Evolutionary conservation across 1,140 invertebrate genomes (phyloP), one percentile per base, ranked within the genome.

Genomic region (Dreissena polymorpha): DNA sequence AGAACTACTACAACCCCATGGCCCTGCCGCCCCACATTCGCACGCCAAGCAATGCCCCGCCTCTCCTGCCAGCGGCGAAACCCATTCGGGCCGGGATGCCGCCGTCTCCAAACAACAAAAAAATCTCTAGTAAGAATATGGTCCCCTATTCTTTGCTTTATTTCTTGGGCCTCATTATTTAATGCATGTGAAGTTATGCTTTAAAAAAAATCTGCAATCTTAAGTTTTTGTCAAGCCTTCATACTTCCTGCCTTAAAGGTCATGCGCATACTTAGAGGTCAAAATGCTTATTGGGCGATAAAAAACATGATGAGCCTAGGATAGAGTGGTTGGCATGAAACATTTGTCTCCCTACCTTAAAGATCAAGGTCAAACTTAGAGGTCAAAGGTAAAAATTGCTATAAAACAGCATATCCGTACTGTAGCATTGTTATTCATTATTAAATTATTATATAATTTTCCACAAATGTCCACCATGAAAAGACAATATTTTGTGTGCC

Each of bases 1-100:
- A 80, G 57, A 80, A 80, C 39, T 80, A 80, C 25, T 80, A 80
- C 53, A 72, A 64, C 50, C 57, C 51, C 16, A 72, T 63, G 21
- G 63, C 49, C 23, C 53, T 51, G 50, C 25, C 55, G 3, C 57
- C 69, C 13, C 39, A 25, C 63, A 21, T 8, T 10, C 50, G 14
- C 14, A 23, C 7, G 5, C 14, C 51, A 0, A 21, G 12, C 71
- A 49, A 49, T 12, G 51, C 29, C 13, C 14, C 23, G 1, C 18
- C 49, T 25, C 21, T 49, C 21, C 67, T 18, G 25, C 67, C 18
- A 25, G 1, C 16, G 14, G 18, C 67, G 67, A 25, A 16, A 16
- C 23, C 70, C 13, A 7, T 16, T 16, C 1, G 3, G 51, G 39
- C 49, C 49, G 23, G 25, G 23, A 63, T 49, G 18, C 53, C 72